These are phyloP conservation scores for Oligia latruncula DNA, from an alignment of 2,888 invertebrate species.

Conservation along the genomic window DNA sequence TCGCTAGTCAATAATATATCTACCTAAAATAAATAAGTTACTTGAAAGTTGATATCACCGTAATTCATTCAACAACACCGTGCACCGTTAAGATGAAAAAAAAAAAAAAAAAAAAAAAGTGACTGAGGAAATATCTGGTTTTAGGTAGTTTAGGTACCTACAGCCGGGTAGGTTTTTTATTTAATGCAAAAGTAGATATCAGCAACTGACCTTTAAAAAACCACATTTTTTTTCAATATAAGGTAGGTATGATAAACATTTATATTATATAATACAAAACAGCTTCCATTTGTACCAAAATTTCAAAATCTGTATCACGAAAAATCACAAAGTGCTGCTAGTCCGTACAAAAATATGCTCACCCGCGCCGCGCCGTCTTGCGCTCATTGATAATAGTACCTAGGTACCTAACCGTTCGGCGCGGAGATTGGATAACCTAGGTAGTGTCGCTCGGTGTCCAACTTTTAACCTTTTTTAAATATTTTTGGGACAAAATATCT, in stretches of 20 bases:
- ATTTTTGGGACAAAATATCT: too few species aligned
- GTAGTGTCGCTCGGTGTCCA: too few species aligned
- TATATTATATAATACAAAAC: slow-evolving; percentile 12
- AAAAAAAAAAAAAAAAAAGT: background rate
- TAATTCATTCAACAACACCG: background rate
- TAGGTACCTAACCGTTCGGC: too few species aligned
- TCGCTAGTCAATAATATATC: background rate
- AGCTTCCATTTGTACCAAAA: background rate
- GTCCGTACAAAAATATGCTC: too few species aligned
- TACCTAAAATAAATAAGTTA: slow-evolving; percentile 5
- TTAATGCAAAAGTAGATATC: background rate
- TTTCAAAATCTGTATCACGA: too few species aligned
- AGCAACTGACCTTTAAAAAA: slow-evolving; percentile 17
- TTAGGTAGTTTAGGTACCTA: background rate
- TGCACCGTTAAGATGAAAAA: background rate
- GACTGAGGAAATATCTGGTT: background rate
- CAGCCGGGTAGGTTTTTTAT: slow-evolving; percentile 14
- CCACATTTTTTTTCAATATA: background rate
- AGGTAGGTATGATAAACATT: background rate
- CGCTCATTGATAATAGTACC: too few species aligned
- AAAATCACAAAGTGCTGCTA: too few species aligned
- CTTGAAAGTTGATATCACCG: background rate
- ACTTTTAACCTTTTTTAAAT: too few species aligned
- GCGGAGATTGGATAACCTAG: too few species aligned
- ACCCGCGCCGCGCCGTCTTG: too few species aligned